Base-by-base conservation (phyloP, 1,140 invertebrate genomes). In the Hydropsyche tenuis region DNA sequence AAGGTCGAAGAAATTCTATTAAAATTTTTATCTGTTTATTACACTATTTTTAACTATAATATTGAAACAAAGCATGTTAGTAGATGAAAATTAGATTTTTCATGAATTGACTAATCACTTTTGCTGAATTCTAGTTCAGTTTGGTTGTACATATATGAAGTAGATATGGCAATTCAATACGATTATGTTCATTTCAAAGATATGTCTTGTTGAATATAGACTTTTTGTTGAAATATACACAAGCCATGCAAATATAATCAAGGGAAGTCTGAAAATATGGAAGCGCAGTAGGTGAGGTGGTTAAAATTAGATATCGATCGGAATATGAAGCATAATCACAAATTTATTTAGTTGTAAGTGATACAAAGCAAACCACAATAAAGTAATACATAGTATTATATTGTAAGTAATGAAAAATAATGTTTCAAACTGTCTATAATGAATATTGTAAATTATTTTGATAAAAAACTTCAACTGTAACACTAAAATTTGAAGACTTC, bases 301-400 rank as follows among this genome's bases (percentile, higher is more conserved):
- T 68, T 23, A 48, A 48, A 68, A 68, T 68, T 68, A 68, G 63
- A 68, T 68, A 48, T 56, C 68, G 51, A 48, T 66, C 64, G 51
- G 51, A 66, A 20, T 74, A 74, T 74, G 64, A 74, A 74, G 73
- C 73, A 74, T 74, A 74, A 74, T 74, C 65, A 69, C 64, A 68
- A 66, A 51, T 74, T 74, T 69, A 56, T 74, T 69, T 63, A 74
- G 53, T 69, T 69, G 45, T 68, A 69, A 62, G 65, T 74, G 65
- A 74, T 74, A 74, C 73, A 74, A 69, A 56, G 73, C 73, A 74
- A 74, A 74, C 73, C 53, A 74, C 64, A 74, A 73, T 70, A 20
- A 63, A 72, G 69, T 63, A 72, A 72, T 72, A 72, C 69, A 72
- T 63, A 63, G 27, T 63, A 46, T 62, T 63, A 72, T 72, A 63